Base-by-base conservation (phyloP, 2,797 vertebrate species). In the Manis crassicaudata region DNA sequence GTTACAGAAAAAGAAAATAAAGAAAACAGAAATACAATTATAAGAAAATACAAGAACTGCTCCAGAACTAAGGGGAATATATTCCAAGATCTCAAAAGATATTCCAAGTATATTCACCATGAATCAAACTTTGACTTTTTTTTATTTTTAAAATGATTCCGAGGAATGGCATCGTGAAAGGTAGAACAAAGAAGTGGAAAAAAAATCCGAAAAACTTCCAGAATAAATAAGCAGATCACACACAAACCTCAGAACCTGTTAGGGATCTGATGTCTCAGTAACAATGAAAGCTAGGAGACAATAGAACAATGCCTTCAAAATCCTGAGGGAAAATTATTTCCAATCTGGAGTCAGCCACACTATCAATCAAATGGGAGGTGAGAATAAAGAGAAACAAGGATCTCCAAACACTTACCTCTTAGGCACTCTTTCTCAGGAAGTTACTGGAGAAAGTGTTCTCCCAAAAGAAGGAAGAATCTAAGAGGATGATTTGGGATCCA, bases 211-310 rank as follows among this genome's bases (percentile, higher is more conserved):
- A 62, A 91, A 83, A 13, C 32, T 92, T 79, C 9, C 70, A 10
- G 35, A 93, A 80, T 56, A 92, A 92, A 68, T 46, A 92, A 93
- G 58, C 56, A 91, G 92, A 75, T 89, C 92, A 75, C 40, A 76
- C 2, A 68, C 40, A 86, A 70, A 70, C 56, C 32, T 52, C 63
- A 6, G 68, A 50, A 37, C 54, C 68, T 35, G 29, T n/a, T 62
- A 46, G 29, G 43, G 21, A 21, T 35, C 18, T 56, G 56, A 73
- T 37, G 21, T 43, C 43, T 65, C 56, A 23, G 40, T 37, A 82
- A 91, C 79, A 80, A 75, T 35, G 68, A 52, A 73, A 75, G 35
- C 54, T 43, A 25, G 37, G 77, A 95, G 27, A 96, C 93, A 88
- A 86, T 54, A 81, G 85, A 88, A 92, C 68, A 87, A 95, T 65